Base-by-base conservation (phyloP, 2,797 vertebrate species). In the Dendrocincla fuliginosa region DNA sequence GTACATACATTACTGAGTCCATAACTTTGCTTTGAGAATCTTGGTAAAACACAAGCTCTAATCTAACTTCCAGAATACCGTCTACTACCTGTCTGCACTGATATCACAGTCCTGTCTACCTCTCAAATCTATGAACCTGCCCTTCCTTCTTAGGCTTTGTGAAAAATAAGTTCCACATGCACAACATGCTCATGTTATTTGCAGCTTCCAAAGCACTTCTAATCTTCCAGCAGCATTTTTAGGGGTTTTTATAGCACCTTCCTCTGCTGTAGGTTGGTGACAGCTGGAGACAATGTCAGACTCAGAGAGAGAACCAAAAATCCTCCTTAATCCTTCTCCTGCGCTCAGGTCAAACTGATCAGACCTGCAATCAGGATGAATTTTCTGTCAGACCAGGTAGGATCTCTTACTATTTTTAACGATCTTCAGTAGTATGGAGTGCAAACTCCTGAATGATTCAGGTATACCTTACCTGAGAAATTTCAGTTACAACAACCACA, bases 251-350 rank as follows among this genome's bases (percentile, higher is more conserved):
- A 60, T 60, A 93, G 39, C 77, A 95, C 53, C 57, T 91, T 94
- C 63, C 28, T 82, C 55, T 78, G 46, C 59, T 84, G 33, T 64
- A 75, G 61, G 60, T 41, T 78, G 82, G 53, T 68, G 87, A 89
- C 91, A 96, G 83, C 77, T 88, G 76, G 41, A 95, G 46, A 57
- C 33, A 89, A 94, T 55, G 70, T 79, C 91, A 95, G 65, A 79
- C 32, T 65, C 39, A 5, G 16, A 81, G 18, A 75, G 27, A 73
- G 44, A 25, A 87, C 16, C 55, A 92, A 90, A 96, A 87, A 67
- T 84, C 70, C 44, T 83, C 44, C 28, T 78, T 80, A 88, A 80
- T 75, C 65, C 64, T 77, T 49, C 69, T 70, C 78, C 73, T 57
- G 32, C 0, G 0, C 61, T 73, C 73, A 78, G 69, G 61, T 73